These are phyloP conservation scores for Hippasteria phrygiana DNA, from an alignment of 53 echinoderm and acorn worm genomes.

Conservation along the genomic window DNA sequence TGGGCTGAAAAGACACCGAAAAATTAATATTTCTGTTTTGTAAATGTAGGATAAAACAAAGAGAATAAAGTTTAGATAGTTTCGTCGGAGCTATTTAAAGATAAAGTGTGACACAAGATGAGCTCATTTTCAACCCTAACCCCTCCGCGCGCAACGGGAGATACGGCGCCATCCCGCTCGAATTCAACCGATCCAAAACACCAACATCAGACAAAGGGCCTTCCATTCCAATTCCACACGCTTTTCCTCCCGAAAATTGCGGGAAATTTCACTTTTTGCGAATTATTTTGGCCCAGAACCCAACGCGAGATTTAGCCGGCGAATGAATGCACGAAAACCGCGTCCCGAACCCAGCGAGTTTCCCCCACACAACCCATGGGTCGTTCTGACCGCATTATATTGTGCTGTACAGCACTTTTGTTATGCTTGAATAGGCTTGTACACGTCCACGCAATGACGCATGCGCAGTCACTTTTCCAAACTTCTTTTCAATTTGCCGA, in stretches of 20 bases:
- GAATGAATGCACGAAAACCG: constrained; percentile 1
- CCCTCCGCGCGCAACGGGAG: background rate
- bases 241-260: background rate
- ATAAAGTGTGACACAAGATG: constrained; percentile 14
- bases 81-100: background rate
- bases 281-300: constrained; percentile 5
- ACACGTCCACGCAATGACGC: constrained; percentile 62
- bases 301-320: constrained; percentile 27
- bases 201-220: background rate
- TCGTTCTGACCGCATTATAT: constrained; percentile 58
- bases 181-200: background rate
- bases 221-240: background rate
- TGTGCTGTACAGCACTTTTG: constrained; percentile 58
- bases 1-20: constrained; percentile 6
- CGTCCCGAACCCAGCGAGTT: constrained; percentile 5
- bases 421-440: constrained; percentile 52
- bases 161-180: background rate
- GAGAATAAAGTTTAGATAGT: constrained; percentile 12
- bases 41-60: constrained; percentile 41
- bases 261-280: constrained; percentile 2
- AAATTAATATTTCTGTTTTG: background rate
- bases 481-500: constrained; percentile 67
- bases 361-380: constrained; percentile 24
- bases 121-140: background rate
- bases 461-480: constrained; percentile 65